Evolutionary conservation across 2,113 vertebrate genomes (phyloP), one percentile per base, ranked within the genome.

Genomic region (Prinia subflava): DNA sequence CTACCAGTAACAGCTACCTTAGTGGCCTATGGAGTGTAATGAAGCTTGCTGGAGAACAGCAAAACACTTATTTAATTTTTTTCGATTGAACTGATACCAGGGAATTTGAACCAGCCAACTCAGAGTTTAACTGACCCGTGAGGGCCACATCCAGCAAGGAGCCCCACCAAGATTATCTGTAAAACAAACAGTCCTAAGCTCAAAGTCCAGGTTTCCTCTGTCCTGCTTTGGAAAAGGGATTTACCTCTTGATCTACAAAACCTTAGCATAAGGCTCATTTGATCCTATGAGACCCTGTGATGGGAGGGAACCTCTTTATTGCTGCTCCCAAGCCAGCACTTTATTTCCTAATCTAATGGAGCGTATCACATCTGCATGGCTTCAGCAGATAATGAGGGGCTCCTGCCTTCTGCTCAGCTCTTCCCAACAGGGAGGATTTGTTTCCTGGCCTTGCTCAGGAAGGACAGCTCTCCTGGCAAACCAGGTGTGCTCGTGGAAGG

Each of bases 211-310:
- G 17, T 56, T 71, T 92, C 49, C 25, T 52, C 37, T 28, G 18
- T 31, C 25, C 46, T 76, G 24, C 39, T 83, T 92, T 62, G 73
- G 30, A 63, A n/a, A 44, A 15, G 18, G 11, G 16, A 75, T 86
- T 92, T 88, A 78, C 77, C 44, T 86, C 81, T 63, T 49, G 23
- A 42, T 93, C 76, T 69, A 89, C 39, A 67, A 55, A 92, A 87
- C 44, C 65, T 86, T 86, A 92, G 75, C 68, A 81, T 63, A 78
- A 83, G 83, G 91, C 56, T 94, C 64, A 80, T 67, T 90, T 93
- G 77, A 86, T 67, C 90, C 86, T 70, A 46, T 7, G 73, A 94
- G 94, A 92, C 77, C 76, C 57, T 22, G 33, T 13, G 46, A 77
- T 17, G 55, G 79, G 86, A 95, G 55, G 47, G 21, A 94, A 78